Percentiles rank a stretch among this genome's conserved stretches.
These are phyloP conservation scores for Neomorphus geoffroyi DNA, from an alignment of 2,797 vertebrate species.

Conservation along the genomic window DNA sequence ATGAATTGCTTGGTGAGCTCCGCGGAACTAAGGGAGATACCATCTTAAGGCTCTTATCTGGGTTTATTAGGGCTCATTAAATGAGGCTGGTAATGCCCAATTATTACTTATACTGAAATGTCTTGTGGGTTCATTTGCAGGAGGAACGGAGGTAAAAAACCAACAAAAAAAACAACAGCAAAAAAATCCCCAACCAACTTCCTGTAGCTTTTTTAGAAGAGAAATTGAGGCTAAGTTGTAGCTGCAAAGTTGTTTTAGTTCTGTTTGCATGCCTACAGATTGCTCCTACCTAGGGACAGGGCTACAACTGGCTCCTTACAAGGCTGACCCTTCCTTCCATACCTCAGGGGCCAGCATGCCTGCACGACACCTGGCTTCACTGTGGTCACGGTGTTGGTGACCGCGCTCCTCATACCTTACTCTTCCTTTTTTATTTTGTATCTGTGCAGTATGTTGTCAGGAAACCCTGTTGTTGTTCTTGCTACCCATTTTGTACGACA, in stretches of 20 bases:
- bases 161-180: fast-evolving
- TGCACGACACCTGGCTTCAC: not conserved
- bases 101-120: not conserved
- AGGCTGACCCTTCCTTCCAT: not conserved
- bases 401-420: not conserved
- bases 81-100: not conserved
- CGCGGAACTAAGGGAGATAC: not conserved
- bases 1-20: not conserved
- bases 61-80: not conserved
- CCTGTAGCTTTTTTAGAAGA: not conserved
- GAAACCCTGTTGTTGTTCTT: not conserved
- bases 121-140: not conserved
- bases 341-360: not conserved
- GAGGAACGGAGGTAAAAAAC: not conserved
- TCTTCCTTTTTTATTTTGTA: not conserved
- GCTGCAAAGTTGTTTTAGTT: not conserved
- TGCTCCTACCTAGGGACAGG: not conserved
- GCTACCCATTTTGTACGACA: fast-evolving
- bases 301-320: not conserved
- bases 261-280: not conserved
- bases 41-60: not conserved
- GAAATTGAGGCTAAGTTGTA: not conserved
- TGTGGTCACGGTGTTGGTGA: fast-evolving
- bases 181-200: not conserved
- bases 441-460: not conserved